Percentiles rank a stretch among this genome's conserved stretches.
Evolutionary conservation across 2,888 invertebrate species (phyloP).

Genomic region (Trisateles emortualis): DNA sequence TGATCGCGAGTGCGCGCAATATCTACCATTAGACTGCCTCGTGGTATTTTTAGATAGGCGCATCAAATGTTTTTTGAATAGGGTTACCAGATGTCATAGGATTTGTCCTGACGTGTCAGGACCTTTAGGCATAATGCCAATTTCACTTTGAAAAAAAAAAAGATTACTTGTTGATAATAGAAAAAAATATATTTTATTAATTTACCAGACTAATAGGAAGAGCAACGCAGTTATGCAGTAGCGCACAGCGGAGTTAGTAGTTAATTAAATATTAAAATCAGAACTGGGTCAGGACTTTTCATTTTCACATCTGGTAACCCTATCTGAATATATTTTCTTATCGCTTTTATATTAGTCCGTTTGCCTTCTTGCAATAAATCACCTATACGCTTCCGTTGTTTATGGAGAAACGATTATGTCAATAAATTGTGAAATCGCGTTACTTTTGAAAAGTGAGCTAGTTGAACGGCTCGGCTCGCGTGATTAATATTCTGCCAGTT

Average conservation of each 20-base stretch:
- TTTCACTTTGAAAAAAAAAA: too few relatives aligned
- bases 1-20: not conserved
- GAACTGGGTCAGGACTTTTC: too few relatives aligned
- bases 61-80: not conserved
- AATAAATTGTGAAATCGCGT: constrained; percentile 30
- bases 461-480: constrained; percentile 18
- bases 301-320: too few relatives aligned
- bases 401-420: constrained; percentile 37
- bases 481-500: constrained; percentile 44
- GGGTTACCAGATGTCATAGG: too few relatives aligned
- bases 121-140: too few relatives aligned
- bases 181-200: too few relatives aligned
- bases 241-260: too few relatives aligned
- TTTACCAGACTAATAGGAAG: too few relatives aligned
- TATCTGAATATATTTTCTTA: not conserved
- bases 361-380: constrained; percentile 39
- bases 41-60: not conserved
- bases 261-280: too few relatives aligned
- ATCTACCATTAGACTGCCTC: not conserved
- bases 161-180: too few relatives aligned
- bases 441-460: constrained; percentile 31
- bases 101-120: too few relatives aligned
- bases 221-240: too few relatives aligned
- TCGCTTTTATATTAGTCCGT: constrained; percentile 10
- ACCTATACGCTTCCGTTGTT: constrained; percentile 44